phyloP scores from a whole-genome alignment of 2,113 vertebrate genomes.

The Nibea albiflora region DNA sequence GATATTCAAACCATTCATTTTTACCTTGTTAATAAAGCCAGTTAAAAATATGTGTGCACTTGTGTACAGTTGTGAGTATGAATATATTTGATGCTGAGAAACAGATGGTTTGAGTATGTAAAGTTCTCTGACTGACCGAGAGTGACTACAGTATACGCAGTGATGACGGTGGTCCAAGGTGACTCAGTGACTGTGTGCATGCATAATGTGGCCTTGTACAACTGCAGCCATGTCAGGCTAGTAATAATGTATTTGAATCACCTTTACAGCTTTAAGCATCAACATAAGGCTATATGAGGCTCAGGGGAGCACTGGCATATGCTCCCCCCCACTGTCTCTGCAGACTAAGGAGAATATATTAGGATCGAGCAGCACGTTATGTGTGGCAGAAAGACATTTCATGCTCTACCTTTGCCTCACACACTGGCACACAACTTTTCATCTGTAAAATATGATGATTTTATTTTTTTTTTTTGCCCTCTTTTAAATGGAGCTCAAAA shows the following conservation, averaged over 20 bases:
- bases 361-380: conserved; percentile 16
- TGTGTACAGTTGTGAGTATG: neutral
- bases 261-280: conserved; percentile 50
- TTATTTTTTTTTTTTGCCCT: neutral
- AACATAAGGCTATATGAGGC: conserved; percentile 46
- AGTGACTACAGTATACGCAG: conserved; percentile 13
- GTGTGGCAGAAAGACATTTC: conserved; percentile 17
- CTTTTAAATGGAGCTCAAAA: neutral
- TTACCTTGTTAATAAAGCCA: neutral
- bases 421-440: conserved; percentile 3
- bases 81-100: neutral
- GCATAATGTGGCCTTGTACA: conserved; percentile 50
- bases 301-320: conserved; percentile 51
- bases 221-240: conserved; percentile 30
- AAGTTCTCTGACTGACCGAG: conserved; percentile 11
- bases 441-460: conserved; percentile 15
- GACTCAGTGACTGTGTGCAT: conserved; percentile 41
- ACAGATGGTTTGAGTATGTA: neutral
- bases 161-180: conserved; percentile 38
- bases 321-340: conserved; percentile 32
- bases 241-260: conserved; percentile 59
- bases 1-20: neutral
- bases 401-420: conserved; percentile 9
- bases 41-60: neutral
- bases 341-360: conserved; percentile 39